These are phyloP conservation scores for Zenarchopterus dispar DNA, from an alignment of 2,797 vertebrate genomes.

Conservation along the genomic window DNA sequence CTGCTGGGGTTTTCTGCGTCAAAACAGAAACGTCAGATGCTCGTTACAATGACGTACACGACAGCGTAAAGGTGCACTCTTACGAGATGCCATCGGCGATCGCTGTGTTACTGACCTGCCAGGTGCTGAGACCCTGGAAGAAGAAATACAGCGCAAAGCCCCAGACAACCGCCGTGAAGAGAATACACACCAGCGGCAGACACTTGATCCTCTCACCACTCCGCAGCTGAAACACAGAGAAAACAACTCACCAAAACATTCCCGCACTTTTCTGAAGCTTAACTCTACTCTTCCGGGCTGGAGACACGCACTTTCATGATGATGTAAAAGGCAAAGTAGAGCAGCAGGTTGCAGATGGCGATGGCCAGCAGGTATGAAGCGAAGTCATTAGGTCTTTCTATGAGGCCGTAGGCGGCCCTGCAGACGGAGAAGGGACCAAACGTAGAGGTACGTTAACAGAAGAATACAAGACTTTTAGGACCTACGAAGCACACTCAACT, in stretches of 20 bases:
- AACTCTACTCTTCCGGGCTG: neutral
- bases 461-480: too few relatives aligned
- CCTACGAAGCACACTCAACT: constrained; percentile 68
- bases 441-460: neutral
- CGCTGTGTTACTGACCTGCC: constrained; percentile 87
- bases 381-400: constrained; percentile 93
- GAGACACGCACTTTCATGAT: constrained; percentile 93
- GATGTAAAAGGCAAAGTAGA: constrained; percentile 99
- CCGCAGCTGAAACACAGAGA: constrained; percentile 83
- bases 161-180: constrained; percentile 95
- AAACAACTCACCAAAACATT: neutral
- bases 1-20: constrained; percentile 93
- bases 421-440: neutral
- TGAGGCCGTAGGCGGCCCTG: constrained; percentile 94
- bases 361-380: constrained; percentile 97
- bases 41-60: too few relatives aligned
- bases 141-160: constrained; percentile 97
- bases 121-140: constrained; percentile 98
- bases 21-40: neutral
- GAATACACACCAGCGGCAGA: constrained; percentile 90
- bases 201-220: constrained; percentile 92
- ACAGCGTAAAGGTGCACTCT: too few relatives aligned
- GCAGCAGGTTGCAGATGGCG: constrained; percentile 97
- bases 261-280: too few relatives aligned
- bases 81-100: neutral